Evolutionary conservation across 92 coral and sea anemone genomes (phyloP).

Genomic region (Muricea muricata): DNA sequence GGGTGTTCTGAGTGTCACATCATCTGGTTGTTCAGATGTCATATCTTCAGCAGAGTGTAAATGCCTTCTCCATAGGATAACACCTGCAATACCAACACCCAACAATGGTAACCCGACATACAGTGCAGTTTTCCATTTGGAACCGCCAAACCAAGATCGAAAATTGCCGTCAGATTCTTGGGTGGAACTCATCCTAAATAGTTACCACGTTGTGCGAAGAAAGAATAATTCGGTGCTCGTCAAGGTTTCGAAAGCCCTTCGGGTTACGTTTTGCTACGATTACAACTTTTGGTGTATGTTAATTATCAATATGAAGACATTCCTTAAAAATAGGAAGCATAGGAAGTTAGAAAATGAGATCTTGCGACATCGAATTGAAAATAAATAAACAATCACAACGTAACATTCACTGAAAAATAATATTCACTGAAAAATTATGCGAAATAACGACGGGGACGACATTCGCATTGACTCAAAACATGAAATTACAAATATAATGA

Average conservation of each 20-base stretch:
- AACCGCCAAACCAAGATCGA: slow-evolving; percentile 27
- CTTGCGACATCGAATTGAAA: no score
- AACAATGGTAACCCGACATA: slow-evolving; percentile 24
- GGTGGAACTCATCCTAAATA: slow-evolving; percentile 45
- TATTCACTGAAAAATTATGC: no score
- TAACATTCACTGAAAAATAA: no score
- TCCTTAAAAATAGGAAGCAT: not conserved
- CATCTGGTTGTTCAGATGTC: not conserved
- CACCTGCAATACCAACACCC: slow-evolving; percentile 23
- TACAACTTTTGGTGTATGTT: not conserved
- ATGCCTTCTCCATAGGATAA: slow-evolving; percentile 14
- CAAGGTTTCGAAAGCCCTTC: not conserved
- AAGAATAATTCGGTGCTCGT: not conserved
- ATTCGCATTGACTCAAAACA: no score
- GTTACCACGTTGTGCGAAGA: not conserved
- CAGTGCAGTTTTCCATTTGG: slow-evolving; percentile 39
- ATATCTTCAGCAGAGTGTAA: not conserved
- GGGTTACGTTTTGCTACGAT: not conserved
- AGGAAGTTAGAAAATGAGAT: no score
- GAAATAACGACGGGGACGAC: no score
- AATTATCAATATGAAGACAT: no score
- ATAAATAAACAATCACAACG: no score
- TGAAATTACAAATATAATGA: no score
- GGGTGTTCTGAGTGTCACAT: not conserved
- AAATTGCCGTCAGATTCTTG: slow-evolving; percentile 31